Conservation (phyloP, 1,140 invertebrate species). For the Drosophila albomicans region DNA sequence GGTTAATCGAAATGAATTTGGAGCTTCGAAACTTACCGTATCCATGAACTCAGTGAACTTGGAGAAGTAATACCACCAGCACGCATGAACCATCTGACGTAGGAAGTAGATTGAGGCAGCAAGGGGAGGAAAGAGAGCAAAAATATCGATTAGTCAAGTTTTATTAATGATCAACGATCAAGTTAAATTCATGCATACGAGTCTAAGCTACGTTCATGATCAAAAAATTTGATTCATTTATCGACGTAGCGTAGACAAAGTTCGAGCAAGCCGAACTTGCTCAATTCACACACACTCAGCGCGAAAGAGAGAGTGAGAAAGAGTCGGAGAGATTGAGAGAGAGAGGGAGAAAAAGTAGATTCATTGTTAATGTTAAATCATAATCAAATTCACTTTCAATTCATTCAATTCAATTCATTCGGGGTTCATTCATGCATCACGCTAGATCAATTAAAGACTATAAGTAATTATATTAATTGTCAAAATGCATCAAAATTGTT, state of each 20-base stretch:
- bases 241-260: conserved; percentile 9
- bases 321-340: not conserved
- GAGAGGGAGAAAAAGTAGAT: not conserved
- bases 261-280: conserved; percentile 24
- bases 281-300: conserved; percentile 21
- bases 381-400: conserved; percentile 49
- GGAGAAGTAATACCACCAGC: conserved; percentile 99
- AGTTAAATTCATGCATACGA: conserved; percentile 20
- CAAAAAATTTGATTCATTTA: not conserved
- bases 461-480: conserved; percentile 49
- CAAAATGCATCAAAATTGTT: conserved; percentile 36
- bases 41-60: conserved; percentile 98
- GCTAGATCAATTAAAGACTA: conserved; percentile 33
- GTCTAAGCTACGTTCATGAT: conserved; percentile 14
- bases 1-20: too few relatives aligned
- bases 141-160: conserved; percentile 37
- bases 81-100: conserved; percentile 93
- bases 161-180: not conserved
- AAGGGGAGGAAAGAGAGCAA: conserved; percentile 21
- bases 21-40: conserved; percentile 90
- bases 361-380: conserved; percentile 39
- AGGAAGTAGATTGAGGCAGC: not conserved
- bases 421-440: conserved; percentile 58
- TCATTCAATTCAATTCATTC: conserved; percentile 49
- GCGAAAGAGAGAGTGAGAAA: not conserved